phyloP scores from a whole-genome alignment of 2,113 vertebrate species.

The Archilochus colubris region DNA sequence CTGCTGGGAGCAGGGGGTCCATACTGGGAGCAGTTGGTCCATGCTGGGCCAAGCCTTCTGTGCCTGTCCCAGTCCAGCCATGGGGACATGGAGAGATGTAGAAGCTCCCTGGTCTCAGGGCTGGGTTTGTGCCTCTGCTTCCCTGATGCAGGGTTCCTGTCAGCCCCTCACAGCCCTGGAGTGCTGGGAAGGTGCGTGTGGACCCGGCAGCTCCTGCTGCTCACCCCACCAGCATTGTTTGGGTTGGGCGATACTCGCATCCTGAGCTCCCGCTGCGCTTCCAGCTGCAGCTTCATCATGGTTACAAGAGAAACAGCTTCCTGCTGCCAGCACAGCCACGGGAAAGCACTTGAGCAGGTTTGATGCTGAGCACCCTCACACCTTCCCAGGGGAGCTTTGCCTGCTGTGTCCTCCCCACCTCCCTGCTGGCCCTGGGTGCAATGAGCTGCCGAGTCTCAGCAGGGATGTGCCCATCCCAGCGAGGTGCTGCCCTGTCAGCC shows the following conservation, averaged over 20 bases:
- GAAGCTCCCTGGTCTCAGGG: fast-evolving
- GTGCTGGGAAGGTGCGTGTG: not conserved
- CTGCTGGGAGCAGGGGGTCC: not conserved
- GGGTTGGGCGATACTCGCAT: not conserved
- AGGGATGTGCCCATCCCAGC: fast-evolving
- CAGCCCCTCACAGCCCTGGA: not conserved
- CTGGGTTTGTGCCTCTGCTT: not conserved
- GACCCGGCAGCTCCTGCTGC: not conserved
- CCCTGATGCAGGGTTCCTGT: fast-evolving
- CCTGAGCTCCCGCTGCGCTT: not conserved
- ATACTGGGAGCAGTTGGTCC: too few relatives aligned
- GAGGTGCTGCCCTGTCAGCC: not conserved
- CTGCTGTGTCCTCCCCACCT: too few relatives aligned
- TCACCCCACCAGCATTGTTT: fast-evolving
- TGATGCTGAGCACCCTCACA: fast-evolving
- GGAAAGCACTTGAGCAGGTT: not conserved
- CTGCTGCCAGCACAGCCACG: not conserved
- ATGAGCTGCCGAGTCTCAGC: not conserved
- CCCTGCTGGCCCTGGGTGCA: not conserved
- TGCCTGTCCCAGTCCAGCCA: not conserved
- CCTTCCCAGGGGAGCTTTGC: not conserved
- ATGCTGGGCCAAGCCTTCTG: too few relatives aligned
- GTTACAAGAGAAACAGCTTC: not conserved
- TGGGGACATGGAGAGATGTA: fast-evolving
- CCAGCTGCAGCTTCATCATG: not conserved